Percentiles rank a stretch among this genome's conserved stretches.
Evolutionary conservation across 1,140 invertebrate species (phyloP).

Genomic region (Anastrepha obliqua): DNA sequence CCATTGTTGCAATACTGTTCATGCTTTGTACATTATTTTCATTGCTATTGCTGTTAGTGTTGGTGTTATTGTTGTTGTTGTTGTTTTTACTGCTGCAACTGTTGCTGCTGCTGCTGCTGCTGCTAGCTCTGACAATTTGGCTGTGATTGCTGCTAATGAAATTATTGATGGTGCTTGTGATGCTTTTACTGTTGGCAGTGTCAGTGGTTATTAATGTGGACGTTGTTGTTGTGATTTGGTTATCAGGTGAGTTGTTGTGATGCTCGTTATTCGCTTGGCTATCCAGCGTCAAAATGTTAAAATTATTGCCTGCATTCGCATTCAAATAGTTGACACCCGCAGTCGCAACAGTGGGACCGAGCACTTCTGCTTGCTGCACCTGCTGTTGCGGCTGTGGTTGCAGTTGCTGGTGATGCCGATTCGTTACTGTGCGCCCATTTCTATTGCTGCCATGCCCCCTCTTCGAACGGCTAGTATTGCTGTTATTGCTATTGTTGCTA

Average conservation of each 20-base stretch:
- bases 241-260: conserved; percentile 8
- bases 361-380: neutral
- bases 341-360: neutral
- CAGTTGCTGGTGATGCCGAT: neutral
- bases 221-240: conserved; percentile 45
- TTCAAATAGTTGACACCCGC: neutral
- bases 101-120: neutral
- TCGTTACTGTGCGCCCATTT: conserved; percentile 5
- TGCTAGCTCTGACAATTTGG: conserved; percentile 14
- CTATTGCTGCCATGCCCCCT: neutral
- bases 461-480: neutral
- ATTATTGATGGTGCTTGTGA: conserved; percentile 14
- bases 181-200: conserved; percentile 34
- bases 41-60: conserved; percentile 54
- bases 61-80: conserved; percentile 57
- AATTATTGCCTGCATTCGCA: neutral
- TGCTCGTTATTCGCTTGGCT: neutral
- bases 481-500: neutral
- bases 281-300: neutral
- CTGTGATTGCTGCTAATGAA: conserved; percentile 15
- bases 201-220: conserved; percentile 14
- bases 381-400: neutral
- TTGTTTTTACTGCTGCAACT: neutral
- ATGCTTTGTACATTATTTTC: conserved; percentile 34
- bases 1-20: conserved; percentile 38